Evolutionary conservation across 2,113 vertebrate genomes (phyloP).

Genomic region (Prolemur simus): DNA sequence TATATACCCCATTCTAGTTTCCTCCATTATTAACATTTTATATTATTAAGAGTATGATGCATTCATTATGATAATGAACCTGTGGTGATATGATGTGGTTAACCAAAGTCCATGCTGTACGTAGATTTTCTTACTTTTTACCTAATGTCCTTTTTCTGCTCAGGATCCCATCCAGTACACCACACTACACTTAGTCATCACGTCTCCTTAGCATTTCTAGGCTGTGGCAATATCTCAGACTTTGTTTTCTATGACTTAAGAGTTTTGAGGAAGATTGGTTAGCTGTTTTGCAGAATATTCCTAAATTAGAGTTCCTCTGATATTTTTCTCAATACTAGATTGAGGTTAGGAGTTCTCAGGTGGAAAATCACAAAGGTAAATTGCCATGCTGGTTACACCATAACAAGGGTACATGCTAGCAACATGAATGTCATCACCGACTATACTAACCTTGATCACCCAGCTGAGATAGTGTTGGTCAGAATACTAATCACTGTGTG

Average conservation of each 20-base stretch:
- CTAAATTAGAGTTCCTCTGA: background rate
- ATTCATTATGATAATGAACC: background rate
- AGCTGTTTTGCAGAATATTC: background rate
- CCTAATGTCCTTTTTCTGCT: background rate
- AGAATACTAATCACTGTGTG: background rate
- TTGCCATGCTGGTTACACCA: background rate
- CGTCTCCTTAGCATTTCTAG: background rate
- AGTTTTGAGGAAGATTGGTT: background rate
- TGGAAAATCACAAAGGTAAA: background rate
- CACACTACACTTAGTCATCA: background rate
- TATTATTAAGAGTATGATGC: too few relatives aligned
- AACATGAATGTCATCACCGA: background rate
- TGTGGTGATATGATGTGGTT: background rate
- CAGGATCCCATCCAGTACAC: background rate
- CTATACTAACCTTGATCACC: background rate
- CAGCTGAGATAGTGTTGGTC: background rate
- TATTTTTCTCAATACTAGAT: background rate
- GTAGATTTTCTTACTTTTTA: background rate
- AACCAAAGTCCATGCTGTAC: background rate
- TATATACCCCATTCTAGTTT: background rate
- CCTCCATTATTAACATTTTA: background rate
- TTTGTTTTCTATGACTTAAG: background rate
- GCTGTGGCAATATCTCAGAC: background rate
- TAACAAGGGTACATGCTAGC: background rate
- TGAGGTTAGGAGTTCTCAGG: background rate